Evolutionary conservation across 2,888 invertebrate species (phyloP).

Genomic region (Palloptera scutellata): DNA sequence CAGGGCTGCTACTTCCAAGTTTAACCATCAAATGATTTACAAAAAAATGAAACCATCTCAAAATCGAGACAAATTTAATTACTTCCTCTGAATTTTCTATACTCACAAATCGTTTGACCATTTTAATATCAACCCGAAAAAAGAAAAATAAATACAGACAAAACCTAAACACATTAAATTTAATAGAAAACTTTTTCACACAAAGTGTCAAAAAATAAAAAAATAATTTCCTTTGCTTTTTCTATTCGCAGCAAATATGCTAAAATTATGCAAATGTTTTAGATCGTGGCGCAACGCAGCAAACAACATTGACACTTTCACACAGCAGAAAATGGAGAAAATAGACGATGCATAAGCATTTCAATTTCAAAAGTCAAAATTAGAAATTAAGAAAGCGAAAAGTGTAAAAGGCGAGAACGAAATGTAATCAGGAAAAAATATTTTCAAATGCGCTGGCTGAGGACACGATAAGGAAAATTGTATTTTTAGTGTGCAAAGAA

Average conservation of each 20-base stretch:
- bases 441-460: slow-evolving; percentile 9
- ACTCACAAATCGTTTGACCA: too few relatives aligned
- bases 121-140: too few relatives aligned
- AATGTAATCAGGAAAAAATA: slow-evolving; percentile 6
- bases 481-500: not conserved
- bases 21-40: too few relatives aligned
- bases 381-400: slow-evolving; percentile 20
- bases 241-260: slow-evolving; percentile 18
- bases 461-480: slow-evolving; percentile 9
- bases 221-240: not conserved
- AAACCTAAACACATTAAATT: too few relatives aligned
- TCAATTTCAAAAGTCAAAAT: slow-evolving; percentile 14
- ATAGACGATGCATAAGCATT: slow-evolving; percentile 7
- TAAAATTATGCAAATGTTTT: slow-evolving; percentile 22
- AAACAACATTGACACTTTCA: not conserved
- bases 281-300: too few relatives aligned
- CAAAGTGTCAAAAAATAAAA: too few relatives aligned
- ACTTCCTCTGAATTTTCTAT: too few relatives aligned
- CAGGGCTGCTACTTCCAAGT: too few relatives aligned
- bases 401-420: not conserved
- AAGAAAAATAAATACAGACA: too few relatives aligned
- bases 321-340: not conserved
- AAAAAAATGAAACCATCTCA: too few relatives aligned
- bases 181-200: too few relatives aligned
- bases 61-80: too few relatives aligned